These are phyloP conservation scores for Lethrus apterus DNA, from an alignment of 1,140 invertebrate species.

Conservation along the genomic window DNA sequence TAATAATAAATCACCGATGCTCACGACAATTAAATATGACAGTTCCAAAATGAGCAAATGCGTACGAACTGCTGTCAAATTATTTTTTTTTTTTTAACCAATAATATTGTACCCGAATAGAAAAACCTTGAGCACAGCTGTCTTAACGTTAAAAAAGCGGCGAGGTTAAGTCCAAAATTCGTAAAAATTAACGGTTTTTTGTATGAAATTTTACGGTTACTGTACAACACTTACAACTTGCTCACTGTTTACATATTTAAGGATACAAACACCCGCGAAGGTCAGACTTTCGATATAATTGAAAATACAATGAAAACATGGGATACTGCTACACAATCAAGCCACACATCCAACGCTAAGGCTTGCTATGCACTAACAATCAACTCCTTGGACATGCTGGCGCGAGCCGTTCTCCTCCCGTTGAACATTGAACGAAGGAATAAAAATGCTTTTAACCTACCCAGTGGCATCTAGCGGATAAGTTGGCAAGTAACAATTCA, in stretches of 20 bases:
- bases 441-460: neutral
- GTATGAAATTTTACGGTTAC: neutral
- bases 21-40: too few species aligned
- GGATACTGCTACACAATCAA: constrained; percentile 16
- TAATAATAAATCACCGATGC: too few species aligned
- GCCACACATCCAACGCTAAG: constrained; percentile 9
- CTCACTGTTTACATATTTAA: constrained; percentile 10
- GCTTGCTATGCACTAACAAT: constrained; percentile 17
- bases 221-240: neutral
- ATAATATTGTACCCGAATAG: too few species aligned
- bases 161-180: too few species aligned
- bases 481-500: too few species aligned
- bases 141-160: too few species aligned
- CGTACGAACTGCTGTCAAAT: too few species aligned
- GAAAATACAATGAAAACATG: constrained; percentile 12
- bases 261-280: constrained; percentile 12
- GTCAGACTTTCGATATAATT: constrained; percentile 9
- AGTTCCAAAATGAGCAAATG: too few species aligned
- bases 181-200: too few species aligned
- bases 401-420: constrained; percentile 1
- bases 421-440: constrained; percentile 1
- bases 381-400: neutral
- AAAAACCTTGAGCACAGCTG: too few species aligned
- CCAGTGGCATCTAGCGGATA: constrained; percentile 2
- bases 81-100: too few species aligned